Conservation (phyloP, 2,113 vertebrate genomes). For the Sander lucioperca region DNA sequence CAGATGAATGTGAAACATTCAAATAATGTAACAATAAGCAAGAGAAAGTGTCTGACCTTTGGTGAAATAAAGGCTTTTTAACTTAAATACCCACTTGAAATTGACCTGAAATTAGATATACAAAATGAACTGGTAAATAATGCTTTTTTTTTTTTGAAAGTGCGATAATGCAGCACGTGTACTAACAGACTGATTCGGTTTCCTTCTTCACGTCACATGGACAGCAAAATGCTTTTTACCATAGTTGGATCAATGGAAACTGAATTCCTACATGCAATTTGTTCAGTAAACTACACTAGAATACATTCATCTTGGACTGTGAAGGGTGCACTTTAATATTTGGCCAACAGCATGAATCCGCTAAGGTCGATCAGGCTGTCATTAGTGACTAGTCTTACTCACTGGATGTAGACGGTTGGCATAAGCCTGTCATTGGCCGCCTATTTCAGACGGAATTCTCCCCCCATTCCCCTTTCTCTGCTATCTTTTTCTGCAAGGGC, state of each 20-base stretch:
- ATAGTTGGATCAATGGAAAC: neutral
- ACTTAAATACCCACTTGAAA: neutral
- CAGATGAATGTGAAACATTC: neutral
- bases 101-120: too few relatives aligned
- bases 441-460: too few relatives aligned
- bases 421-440: too few relatives aligned
- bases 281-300: neutral
- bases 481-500: too few relatives aligned
- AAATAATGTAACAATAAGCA: conserved; percentile 1
- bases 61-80: neutral
- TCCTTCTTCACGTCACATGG: neutral
- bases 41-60: neutral
- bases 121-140: neutral
- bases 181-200: neutral
- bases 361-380: neutral
- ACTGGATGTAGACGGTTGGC: too few relatives aligned
- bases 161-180: too few relatives aligned
- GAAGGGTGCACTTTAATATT: neutral
- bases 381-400: too few relatives aligned
- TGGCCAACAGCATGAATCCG: neutral
- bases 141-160: too few relatives aligned
- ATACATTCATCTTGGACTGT: neutral
- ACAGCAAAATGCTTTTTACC: neutral
- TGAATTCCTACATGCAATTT: neutral
- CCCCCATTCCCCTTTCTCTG: too few relatives aligned